Conservation (phyloP, 2,113 vertebrate species). For the Plectropomus leopardus region DNA sequence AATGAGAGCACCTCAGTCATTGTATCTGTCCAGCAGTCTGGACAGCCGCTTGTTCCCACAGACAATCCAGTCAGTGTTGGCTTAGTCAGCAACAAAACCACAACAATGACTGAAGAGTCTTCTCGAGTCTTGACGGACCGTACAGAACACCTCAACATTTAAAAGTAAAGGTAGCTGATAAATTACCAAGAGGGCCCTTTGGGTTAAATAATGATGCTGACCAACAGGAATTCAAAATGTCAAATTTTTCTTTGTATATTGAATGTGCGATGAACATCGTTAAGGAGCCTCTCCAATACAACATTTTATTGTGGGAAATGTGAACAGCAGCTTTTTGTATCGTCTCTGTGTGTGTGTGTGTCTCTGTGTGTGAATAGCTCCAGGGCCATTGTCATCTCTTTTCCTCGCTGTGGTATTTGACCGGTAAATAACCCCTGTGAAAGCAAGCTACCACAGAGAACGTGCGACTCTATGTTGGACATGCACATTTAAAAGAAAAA, state of each 20-base stretch:
- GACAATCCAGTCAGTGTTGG: constrained; percentile 74
- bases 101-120: constrained; percentile 48
- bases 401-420: constrained; percentile 51
- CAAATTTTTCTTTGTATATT: neutral
- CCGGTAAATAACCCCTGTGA: constrained; percentile 61
- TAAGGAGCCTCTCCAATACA: neutral
- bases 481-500: constrained; percentile 57
- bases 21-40: constrained; percentile 71
- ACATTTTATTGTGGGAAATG: constrained; percentile 24
- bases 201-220: neutral
- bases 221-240: neutral
- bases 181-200: neutral
- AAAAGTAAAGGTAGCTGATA: neutral
- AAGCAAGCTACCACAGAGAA: constrained; percentile 49
- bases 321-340: constrained; percentile 41
- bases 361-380: constrained; percentile 44
- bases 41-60: constrained; percentile 59
- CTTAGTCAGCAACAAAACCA: constrained; percentile 62
- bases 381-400: constrained; percentile 28
- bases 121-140: constrained; percentile 13
- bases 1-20: constrained; percentile 74
- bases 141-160: constrained; percentile 24
- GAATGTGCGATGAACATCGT: neutral
- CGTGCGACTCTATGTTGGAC: constrained; percentile 56
- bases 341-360: neutral